phyloP scores from a whole-genome alignment of 2,797 vertebrate genomes.

The Phoxinus dragarum region DNA sequence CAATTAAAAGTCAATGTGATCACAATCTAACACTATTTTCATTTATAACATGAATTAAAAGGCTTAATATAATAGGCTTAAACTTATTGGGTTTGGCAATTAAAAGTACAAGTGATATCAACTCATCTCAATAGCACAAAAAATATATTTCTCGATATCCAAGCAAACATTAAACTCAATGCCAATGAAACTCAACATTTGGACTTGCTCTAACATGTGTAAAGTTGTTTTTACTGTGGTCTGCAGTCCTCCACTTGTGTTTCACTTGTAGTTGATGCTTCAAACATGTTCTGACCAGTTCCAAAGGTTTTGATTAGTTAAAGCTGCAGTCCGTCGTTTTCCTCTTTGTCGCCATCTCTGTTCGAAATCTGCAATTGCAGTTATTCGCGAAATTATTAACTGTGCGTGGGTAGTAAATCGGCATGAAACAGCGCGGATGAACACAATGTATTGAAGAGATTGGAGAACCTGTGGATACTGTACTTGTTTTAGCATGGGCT shows the following conservation, averaged over 20 bases:
- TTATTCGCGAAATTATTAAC: too few species aligned
- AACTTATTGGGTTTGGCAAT: neutral
- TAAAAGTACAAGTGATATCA: neutral
- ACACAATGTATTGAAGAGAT: too few species aligned
- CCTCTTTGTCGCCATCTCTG: too few species aligned
- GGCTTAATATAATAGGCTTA: too few species aligned
- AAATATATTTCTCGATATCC: neutral
- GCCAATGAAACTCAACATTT: neutral
- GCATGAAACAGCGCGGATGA: too few species aligned
- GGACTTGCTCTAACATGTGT: neutral
- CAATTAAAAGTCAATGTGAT: neutral
- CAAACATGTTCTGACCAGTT: neutral
- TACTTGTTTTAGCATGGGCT: too few species aligned
- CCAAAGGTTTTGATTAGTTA: neutral
- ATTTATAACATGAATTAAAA: neutral
- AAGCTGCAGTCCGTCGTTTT: too few species aligned
- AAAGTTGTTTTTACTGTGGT: neutral
- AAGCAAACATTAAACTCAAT: neutral
- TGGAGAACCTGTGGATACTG: too few species aligned
- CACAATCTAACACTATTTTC: neutral
- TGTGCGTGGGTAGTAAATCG: too few species aligned
- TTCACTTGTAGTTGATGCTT: neutral
- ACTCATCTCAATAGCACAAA: neutral
- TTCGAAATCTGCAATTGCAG: too few species aligned
- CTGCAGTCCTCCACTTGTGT: neutral